Percentiles rank a stretch among this genome's conserved stretches.
These are phyloP conservation scores for Eptesicus fuscus DNA, from an alignment of 2,113 vertebrate genomes.

Conservation along the genomic window DNA sequence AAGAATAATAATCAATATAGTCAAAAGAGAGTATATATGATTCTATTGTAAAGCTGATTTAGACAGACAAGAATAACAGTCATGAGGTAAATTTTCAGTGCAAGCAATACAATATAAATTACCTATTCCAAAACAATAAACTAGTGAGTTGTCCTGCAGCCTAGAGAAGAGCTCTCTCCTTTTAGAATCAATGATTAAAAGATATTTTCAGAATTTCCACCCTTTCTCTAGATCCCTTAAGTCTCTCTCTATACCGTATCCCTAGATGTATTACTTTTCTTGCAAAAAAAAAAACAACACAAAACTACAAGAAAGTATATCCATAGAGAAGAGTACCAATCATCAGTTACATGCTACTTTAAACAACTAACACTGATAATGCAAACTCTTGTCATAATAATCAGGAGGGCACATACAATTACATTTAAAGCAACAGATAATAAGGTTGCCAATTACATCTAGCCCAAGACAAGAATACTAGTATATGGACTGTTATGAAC, in stretches of 20 bases:
- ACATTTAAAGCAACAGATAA: background rate
- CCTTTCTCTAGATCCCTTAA: background rate
- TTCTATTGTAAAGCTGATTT: background rate
- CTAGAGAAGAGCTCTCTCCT: background rate
- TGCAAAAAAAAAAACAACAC: background rate
- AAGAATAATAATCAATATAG: slow-evolving; percentile 22
- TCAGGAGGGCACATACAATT: background rate
- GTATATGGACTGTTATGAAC: background rate
- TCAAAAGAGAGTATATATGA: slow-evolving; percentile 9
- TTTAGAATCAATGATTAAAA: background rate
- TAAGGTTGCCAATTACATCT: background rate
- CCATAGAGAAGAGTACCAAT: background rate
- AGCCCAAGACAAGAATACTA: background rate
- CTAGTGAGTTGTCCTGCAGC: background rate
- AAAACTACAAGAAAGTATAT: background rate
- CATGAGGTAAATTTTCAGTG: background rate
- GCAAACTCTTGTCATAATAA: background rate
- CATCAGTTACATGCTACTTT: background rate
- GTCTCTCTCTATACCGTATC: background rate
- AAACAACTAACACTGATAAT: background rate
- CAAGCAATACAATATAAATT: slow-evolving; percentile 20
- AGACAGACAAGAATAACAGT: background rate
- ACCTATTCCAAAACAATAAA: background rate
- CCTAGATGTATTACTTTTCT: background rate
- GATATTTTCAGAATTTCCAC: background rate